Base-by-base conservation (phyloP, 1,140 invertebrate genomes). In the Pachypeltis micranthus region DNA sequence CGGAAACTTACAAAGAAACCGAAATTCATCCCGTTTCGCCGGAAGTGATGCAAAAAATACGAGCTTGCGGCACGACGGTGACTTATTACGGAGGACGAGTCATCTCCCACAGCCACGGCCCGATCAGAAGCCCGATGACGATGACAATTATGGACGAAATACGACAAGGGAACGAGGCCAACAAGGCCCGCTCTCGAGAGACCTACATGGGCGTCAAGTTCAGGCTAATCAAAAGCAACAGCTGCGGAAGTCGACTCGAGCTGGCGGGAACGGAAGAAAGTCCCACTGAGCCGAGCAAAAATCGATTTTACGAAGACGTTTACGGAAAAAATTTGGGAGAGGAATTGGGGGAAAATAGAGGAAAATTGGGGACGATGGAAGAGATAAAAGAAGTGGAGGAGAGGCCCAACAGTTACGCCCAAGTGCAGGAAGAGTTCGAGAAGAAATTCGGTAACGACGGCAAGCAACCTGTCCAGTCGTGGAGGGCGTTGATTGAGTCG, bases 21-120 rank as follows among this genome's bases (percentile, higher is more conserved):
- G 66, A 72, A 3, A 61, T 67, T 1, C 65, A 70, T 56, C 70
- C 69, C 4, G 65, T 72, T 67, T 74, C 74, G 1, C 67, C 71
- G 63, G 89, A 91, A 69, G 85, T 91, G n/a, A 72, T 93, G 39
- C 82, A 86, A 65, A 90, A 90, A 75, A 91, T 93, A 67, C 79
- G 89, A 51, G 88, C 90, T 69, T 88, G 83, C 69, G 90, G 89
- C 2, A 90, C 88, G 0, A 87, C 87, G 2, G 81, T 91, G 0
- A 92, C 89, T 2, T 93, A 91, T 71, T 91, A 90, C 67, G 89
- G 90, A 0, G 88, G 88, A 1, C 83, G 86, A 70, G 84, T 91
- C 14, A 78, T 91, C 4, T 63, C 71, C 7, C 83, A 86, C 66
- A 83, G 80, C 16, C 81, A 81, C 70, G 81, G 82, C 1, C 82